Conservation (phyloP, 2,797 vertebrate genomes). For the Chelonia mydas region DNA sequence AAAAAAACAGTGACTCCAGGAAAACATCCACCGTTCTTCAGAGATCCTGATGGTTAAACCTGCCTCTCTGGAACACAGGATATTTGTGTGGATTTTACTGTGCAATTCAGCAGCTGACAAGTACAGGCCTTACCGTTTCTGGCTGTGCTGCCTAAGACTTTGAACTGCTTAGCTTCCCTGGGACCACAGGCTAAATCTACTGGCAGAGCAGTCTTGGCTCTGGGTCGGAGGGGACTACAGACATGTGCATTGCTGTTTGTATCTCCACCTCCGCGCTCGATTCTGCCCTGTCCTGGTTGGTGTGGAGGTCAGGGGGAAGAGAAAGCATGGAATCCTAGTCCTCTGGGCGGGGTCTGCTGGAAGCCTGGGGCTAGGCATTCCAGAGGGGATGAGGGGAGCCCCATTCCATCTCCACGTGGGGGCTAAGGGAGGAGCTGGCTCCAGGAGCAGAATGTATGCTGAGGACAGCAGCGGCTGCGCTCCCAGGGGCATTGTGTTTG, state of each 20-base stretch:
- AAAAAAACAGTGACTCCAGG: not conserved
- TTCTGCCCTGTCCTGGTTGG: not conserved
- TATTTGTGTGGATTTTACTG: slow-evolving; percentile 65
- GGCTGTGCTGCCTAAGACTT: slow-evolving; percentile 33
- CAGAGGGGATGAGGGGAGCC: not conserved
- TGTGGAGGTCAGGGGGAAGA: not conserved
- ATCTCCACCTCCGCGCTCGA: rapidly evolving
- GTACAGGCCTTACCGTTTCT: slow-evolving; percentile 34
- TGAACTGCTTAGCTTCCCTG: slow-evolving; percentile 57
- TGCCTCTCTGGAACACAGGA: slow-evolving; percentile 63
- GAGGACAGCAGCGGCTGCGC: not conserved
- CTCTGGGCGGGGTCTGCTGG: not conserved
- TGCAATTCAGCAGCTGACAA: slow-evolving; percentile 20
- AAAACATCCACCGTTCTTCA: slow-evolving; percentile 15
- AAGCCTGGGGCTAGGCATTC: not conserved
- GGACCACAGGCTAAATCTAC: slow-evolving; percentile 42
- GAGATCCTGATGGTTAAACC: slow-evolving; percentile 63
- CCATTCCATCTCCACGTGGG: not conserved
- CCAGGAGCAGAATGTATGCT: not conserved
- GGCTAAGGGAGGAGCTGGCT: not conserved
- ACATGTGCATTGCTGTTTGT: not conserved
- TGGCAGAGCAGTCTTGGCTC: slow-evolving; percentile 46
- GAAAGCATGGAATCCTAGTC: not conserved
- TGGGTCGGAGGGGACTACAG: not conserved
- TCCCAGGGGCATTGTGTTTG: not conserved